A percentile compares a stretch with the other conserved stretches of the same genome.
These are phyloP conservation scores for Dascyllus trimaculatus DNA, from an alignment of 2,113 vertebrate species.

Conservation along the genomic window DNA sequence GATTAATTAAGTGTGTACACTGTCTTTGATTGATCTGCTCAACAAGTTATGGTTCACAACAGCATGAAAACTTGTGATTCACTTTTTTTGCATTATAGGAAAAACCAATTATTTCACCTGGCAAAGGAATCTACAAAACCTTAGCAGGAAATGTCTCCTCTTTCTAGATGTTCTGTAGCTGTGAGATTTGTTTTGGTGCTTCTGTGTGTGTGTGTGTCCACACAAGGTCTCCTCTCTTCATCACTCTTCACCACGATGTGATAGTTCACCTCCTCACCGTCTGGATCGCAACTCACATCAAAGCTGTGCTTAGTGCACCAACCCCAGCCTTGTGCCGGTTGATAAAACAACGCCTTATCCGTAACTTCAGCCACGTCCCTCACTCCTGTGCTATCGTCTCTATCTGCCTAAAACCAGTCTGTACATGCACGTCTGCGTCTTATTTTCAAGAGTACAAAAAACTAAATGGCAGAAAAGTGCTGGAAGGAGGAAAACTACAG, in stretches of 20 bases:
- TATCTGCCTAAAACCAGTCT: constrained; percentile 47
- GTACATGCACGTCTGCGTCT: constrained; percentile 14
- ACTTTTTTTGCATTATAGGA: background rate
- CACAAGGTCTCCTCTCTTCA: constrained; percentile 23
- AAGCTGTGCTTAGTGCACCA: constrained; percentile 24
- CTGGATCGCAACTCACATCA: constrained; percentile 59
- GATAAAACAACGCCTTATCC: constrained; percentile 69
- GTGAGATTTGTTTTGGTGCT: constrained; percentile 41
- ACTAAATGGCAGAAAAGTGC: constrained; percentile 16
- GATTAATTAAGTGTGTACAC: too few species aligned
- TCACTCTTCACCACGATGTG: background rate
- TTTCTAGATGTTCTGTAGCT: background rate
- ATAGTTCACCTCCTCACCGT: constrained; percentile 43
- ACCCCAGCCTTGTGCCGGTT: constrained; percentile 28
- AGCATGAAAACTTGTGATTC: background rate
- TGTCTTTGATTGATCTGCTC: too few species aligned
- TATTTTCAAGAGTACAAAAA: constrained; percentile 21
- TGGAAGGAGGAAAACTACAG: constrained; percentile 31
- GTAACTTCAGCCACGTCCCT: constrained; percentile 52
- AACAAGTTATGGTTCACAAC: too few species aligned
- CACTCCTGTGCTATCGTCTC: constrained; percentile 26
- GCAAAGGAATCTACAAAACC: background rate
- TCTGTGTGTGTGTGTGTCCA: constrained; percentile 26
- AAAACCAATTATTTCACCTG: background rate
- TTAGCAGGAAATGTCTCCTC: background rate